Conservation (phyloP, 2,888 invertebrate species). For the Rhingia campestris region DNA sequence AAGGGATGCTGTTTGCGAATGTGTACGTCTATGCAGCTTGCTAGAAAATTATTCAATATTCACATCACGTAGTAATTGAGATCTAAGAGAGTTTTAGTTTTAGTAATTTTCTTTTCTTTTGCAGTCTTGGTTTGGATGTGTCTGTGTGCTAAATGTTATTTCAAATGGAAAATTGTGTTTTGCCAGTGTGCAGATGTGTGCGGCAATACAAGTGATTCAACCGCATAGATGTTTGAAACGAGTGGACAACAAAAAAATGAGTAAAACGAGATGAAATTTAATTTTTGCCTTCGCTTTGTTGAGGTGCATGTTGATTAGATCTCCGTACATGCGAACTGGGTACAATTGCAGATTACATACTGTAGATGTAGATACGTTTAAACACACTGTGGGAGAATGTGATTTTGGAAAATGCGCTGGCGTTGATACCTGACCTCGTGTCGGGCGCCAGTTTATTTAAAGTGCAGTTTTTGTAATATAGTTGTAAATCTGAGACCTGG, state of each 20-base stretch:
- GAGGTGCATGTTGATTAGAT: constrained; percentile 47
- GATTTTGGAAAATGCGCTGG: too few species aligned
- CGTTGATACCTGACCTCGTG: background rate
- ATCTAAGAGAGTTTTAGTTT: constrained; percentile 68
- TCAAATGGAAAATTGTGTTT: constrained; percentile 54
- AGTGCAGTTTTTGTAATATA: background rate
- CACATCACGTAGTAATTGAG: constrained; percentile 70
- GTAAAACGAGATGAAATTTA: constrained; percentile 34
- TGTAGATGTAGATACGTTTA: background rate
- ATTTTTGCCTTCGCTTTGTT: constrained; percentile 46
- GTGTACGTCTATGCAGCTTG: constrained; percentile 21
- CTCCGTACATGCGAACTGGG: background rate
- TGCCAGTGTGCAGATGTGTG: constrained; percentile 37
- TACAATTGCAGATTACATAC: background rate
- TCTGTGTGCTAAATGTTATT: constrained; percentile 24
- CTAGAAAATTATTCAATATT: constrained; percentile 62
- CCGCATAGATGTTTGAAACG: constrained; percentile 1
- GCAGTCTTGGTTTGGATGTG: background rate
- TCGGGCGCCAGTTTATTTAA: background rate
- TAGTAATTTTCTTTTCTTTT: constrained; percentile 37
- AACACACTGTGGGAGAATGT: too few species aligned
- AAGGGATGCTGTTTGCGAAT: constrained; percentile 8
- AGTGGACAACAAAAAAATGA: background rate
- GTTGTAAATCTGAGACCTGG: too few species aligned
- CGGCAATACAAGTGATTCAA: constrained; percentile 30